Evolutionary conservation across 1,140 invertebrate species (phyloP).

Genomic region (Drosophila erecta): DNA sequence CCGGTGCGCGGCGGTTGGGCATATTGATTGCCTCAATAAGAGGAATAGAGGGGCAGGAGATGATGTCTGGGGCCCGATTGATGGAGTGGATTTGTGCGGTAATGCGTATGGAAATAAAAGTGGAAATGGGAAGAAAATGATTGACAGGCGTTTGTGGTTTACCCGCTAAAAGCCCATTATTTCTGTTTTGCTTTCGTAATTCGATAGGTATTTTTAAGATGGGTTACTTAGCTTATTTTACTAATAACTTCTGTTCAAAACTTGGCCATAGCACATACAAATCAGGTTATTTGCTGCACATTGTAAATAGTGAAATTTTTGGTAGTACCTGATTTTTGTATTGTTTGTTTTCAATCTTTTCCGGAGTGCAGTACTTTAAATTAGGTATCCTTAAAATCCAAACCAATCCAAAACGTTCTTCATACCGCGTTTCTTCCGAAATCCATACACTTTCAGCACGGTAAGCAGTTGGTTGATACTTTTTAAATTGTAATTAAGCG

Average conservation of each 20-base stretch:
- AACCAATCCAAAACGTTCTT: too few relatives aligned
- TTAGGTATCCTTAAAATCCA: too few relatives aligned
- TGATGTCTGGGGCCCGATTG: slow-evolving; percentile 26
- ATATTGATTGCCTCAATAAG: slow-evolving; percentile 58
- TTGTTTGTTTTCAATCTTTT: too few relatives aligned
- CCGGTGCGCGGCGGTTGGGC: slow-evolving; percentile 35
- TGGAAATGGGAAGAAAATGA: slow-evolving; percentile 37
- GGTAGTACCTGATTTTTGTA: too few relatives aligned
- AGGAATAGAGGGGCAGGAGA: background rate
- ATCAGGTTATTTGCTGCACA: too few relatives aligned
- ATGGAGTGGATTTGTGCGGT: slow-evolving; percentile 55
- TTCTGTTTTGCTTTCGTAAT: slow-evolving; percentile 17
- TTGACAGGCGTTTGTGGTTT: slow-evolving; percentile 55
- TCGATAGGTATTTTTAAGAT: slow-evolving; percentile 20
- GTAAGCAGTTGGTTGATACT: slow-evolving; percentile 8
- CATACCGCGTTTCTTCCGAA: background rate
- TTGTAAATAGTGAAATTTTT: too few relatives aligned
- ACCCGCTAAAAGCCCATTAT: slow-evolving; percentile 37
- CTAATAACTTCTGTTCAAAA: background rate
- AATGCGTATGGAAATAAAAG: slow-evolving; percentile 36
- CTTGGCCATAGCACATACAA: background rate
- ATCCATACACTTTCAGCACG: background rate
- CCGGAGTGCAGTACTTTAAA: too few relatives aligned
- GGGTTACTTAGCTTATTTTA: too few relatives aligned
- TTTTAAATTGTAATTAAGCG: slow-evolving; percentile 41